A percentile compares a stretch with the other conserved stretches of the same genome.
Conservation (phyloP, 2,113 vertebrate genomes). For the Phalacrocorax carbo region DNA sequence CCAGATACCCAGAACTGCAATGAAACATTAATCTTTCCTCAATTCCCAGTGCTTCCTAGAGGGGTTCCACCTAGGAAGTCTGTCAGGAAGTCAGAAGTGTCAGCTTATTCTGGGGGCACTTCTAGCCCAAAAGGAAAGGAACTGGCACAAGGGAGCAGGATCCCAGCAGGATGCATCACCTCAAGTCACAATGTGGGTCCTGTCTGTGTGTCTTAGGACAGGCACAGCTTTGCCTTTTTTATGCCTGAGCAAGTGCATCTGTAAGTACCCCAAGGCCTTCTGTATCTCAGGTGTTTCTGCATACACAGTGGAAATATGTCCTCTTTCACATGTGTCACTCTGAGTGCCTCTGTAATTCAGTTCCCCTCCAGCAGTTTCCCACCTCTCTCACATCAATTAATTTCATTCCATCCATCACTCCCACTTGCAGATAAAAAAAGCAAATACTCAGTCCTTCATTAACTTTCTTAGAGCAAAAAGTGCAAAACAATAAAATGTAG, state of each 20-base stretch:
- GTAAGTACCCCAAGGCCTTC: background rate
- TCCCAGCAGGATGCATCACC: background rate
- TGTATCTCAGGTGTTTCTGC: background rate
- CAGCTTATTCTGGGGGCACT: background rate
- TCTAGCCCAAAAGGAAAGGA: background rate
- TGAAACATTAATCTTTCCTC: background rate
- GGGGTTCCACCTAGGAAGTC: background rate
- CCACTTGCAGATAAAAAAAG: background rate
- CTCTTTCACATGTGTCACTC: background rate
- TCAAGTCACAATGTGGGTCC: background rate
- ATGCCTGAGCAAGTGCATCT: background rate
- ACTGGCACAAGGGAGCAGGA: background rate
- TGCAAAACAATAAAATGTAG: background rate
- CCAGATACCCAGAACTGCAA: background rate
- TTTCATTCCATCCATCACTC: background rate
- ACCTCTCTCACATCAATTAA: background rate
- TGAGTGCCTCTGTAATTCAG: background rate
- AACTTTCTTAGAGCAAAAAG: background rate
- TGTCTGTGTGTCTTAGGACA: background rate
- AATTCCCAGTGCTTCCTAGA: background rate
- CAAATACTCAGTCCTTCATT: background rate
- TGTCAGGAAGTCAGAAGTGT: background rate
- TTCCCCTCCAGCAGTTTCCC: background rate
- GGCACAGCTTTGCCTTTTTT: background rate
- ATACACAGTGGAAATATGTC: accelerated